Evolutionary conservation across 1,140 invertebrate species (phyloP), one percentile per base, ranked within the genome.

Genomic region (Maniola jurtina): DNA sequence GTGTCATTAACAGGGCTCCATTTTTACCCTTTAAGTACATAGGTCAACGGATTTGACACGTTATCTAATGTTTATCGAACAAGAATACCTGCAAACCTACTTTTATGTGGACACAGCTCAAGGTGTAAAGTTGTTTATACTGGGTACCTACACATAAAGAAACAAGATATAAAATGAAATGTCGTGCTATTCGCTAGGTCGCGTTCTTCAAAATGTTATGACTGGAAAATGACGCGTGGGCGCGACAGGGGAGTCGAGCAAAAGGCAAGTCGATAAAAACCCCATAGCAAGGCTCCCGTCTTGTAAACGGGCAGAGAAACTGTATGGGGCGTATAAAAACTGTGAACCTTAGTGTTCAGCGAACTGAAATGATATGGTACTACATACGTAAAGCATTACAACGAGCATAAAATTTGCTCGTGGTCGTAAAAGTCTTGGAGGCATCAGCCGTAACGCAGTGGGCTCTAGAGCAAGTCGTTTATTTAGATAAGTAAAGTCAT

Each of bases 151-250:
- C 25, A 25, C 9, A 25, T 6, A 50, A 50, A 16, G 5, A 50
- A 16, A 45, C 42, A 45, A 25, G 15, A 50, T 25, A 50, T 50
- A 25, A 25, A 25, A 50, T 8, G 5, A 8, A 16, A 50, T 50
- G 16, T 16, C 16, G 48, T 14, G 15, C 14, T 15, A 6, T 25
- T 50, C 15, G 48, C 48, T 47, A 50, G 6, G 48, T 50, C 16
- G 48, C 52, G 52, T 55, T 34, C 48, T 14, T 52, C 52, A 55
- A 55, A 25, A 34, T 55, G 52, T 55, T 55, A 55, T 55, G 52
- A 55, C 52, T 55, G 52, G 52, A 34, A 55, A 55, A 55, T 55
- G 25, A 55, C 13, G 52, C 34, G 52, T 55, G 52, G 52, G 52
- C 25, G 52, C 52, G 52, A 52, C 7, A n/a, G 4, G 13, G 52